Base-by-base conservation (phyloP, 2,888 invertebrate species). In the Scotopteryx bipunctaria region DNA sequence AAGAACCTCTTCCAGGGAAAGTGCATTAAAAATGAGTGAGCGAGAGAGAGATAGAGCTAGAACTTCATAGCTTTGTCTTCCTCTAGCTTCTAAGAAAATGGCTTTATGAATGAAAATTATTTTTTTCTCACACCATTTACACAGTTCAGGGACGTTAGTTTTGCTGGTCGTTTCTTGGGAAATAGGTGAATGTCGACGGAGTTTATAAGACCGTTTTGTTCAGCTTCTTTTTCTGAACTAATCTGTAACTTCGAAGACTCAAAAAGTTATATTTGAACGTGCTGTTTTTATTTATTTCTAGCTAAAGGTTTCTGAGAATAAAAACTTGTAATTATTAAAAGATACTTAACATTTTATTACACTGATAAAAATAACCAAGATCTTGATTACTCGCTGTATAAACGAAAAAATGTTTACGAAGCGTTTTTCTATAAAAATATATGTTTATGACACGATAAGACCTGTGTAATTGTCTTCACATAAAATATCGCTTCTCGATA, bases 81-180 rank as follows among this genome's bases (percentile, higher is more conserved):
- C 49, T 79, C 73, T 63, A 60, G 72, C 73, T 76, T 68, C 80
- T 81, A 82, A 86, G 85, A 84, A 86, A 86, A 86, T 85, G 82
- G 78, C 78, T 84, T 86, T 87, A 84, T 86, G 86, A 87, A 88
- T 86, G 86, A 83, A 84, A 84, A 86, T 87, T 83, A 82, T 86
- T 85, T 86, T 83, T 86, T 86, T 85, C 81, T 81, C 83, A 78
- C 83, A 69, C 81, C 81, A 83, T 85, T 85, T 85, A 78, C 81
- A 65, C 72, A 74, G 80, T 85, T 83, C 80, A 78, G 76, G 78
- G 78, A 69, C 80, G 78, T 79, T 78, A 77, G 78, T 78, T 81
- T 79, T 76, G 71, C 73, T 66, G 69, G 64, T 74, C 69, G 64
- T 70, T 81, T 78, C 73, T 67, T 63, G 66, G 61, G 64, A 71